Base-by-base conservation (phyloP, 2,113 vertebrate genomes). In the Galemys pyrenaicus region DNA sequence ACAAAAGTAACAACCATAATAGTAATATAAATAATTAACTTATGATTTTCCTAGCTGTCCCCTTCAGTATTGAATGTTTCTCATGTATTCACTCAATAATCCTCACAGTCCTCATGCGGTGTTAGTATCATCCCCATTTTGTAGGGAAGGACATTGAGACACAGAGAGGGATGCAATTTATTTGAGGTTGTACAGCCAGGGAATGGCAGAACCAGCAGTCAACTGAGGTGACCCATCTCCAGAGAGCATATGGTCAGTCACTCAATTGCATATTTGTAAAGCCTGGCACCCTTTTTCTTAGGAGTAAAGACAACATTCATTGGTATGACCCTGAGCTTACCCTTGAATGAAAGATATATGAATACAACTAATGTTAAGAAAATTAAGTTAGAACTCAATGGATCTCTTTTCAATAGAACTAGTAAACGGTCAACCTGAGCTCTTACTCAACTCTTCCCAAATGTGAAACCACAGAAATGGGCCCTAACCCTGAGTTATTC, bases 21-120 rank as follows among this genome's bases (percentile, higher is more conserved):
- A 77, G 28, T 85, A 49, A 89, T 17, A 67, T 46, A 86, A 92
- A 91, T 49, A 68, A 80, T 2, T 58, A 79, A 74, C 44, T 88
- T 46, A 28, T 35, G 65, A 37, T 24, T 58, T 84, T n/a, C 24
- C 54, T 83, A 22, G 2, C 7, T 54, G 41, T 64, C 10, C 37
- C 30, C n/a, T 46, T 84, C 44, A n/a, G 15, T 75, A 87, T 51
- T 87, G 64, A 84, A 78, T 3, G 35, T 8, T 87, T 30, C 30
- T 6, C 24, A 16, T 16, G 15, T 3, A 15, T 51, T 79, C 3
- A 10, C 26, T 79, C 46, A 84, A 64, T 79, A 39, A 74, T 67
- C 17, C 16, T 89, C 32, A 78, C 26, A 62, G 26, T 22, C 46
- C 49, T 60, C 13, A 41, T 19, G 41, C 62, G 9, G 2, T 71